phyloP scores from a whole-genome alignment of 2,888 invertebrate genomes.

The Lasioglossum oenotherae region DNA sequence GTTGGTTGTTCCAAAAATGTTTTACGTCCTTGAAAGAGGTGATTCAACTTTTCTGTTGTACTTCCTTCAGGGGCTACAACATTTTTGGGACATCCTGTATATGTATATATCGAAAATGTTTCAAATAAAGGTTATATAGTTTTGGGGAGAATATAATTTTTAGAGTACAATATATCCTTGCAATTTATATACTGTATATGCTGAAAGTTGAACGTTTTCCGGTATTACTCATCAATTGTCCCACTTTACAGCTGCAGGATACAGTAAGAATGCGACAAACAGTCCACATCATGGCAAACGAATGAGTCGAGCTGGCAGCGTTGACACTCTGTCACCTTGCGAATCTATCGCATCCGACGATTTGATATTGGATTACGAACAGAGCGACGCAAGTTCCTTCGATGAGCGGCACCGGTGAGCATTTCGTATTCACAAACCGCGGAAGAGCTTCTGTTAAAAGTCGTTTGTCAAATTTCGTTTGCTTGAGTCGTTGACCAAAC shows the following conservation, averaged over 20 bases:
- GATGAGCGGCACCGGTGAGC: conserved; percentile 86
- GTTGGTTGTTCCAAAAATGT: neutral
- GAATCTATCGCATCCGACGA: conserved; percentile 95
- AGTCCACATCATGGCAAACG: conserved; percentile 82
- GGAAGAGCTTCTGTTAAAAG: neutral
- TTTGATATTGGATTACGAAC: conserved; percentile 94
- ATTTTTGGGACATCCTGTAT: too few species aligned
- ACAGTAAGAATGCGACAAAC: conserved; percentile 77
- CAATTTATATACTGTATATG: neutral
- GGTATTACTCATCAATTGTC: neutral
- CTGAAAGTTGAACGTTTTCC: neutral
- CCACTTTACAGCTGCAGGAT: conserved; percentile 68
- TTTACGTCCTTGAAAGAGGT: too few species aligned
- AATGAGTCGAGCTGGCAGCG: conserved; percentile 88
- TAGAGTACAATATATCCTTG: neutral
- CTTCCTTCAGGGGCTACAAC: too few species aligned
- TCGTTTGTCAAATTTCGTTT: neutral
- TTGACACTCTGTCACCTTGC: conserved; percentile 93
- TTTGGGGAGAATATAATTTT: too few species aligned
- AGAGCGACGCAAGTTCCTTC: conserved; percentile 87
- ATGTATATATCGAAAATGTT: too few species aligned
- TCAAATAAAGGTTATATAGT: too few species aligned
- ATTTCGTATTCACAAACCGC: neutral
- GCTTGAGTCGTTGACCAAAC: neutral
- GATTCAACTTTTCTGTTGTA: too few species aligned